Conservation (phyloP, 2,888 invertebrate species). For the Ophion costatus region DNA sequence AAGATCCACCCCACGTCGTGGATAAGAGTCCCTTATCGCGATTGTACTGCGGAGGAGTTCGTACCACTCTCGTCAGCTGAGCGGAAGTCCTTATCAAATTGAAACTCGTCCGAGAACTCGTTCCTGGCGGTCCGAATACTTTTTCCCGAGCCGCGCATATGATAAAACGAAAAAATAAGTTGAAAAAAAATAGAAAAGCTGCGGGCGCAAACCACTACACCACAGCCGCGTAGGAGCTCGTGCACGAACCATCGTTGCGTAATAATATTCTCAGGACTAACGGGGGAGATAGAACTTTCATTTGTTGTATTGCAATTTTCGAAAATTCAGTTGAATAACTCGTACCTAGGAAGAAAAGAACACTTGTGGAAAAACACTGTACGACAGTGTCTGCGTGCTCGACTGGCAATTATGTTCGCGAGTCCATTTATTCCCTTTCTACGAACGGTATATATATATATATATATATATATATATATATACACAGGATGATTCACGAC, state of each 20-base stretch:
- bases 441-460: too few relatives aligned
- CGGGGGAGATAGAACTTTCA: neutral
- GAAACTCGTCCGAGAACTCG: conserved; percentile 26
- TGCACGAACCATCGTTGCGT: neutral
- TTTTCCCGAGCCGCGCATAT: neutral
- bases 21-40: conserved; percentile 46
- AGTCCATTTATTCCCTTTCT: too few relatives aligned
- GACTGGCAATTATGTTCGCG: too few relatives aligned
- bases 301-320: neutral
- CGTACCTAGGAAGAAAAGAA: too few relatives aligned
- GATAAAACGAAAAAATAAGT: neutral
- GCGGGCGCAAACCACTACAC: neutral
- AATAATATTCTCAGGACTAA: neutral
- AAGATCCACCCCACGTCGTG: conserved; percentile 7
- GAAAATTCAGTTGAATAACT: too few relatives aligned
- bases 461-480: too few relatives aligned
- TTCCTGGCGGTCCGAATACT: conserved; percentile 17
- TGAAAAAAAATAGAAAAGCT: neutral
- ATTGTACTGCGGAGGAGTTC: conserved; percentile 15
- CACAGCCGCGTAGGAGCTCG: neutral
- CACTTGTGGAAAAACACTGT: too few relatives aligned
- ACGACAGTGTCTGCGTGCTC: too few relatives aligned
- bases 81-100: conserved; percentile 75
- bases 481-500: too few relatives aligned
- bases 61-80: conserved; percentile 66